These are phyloP conservation scores for Andricus quercusramuli DNA, from an alignment of 2,888 invertebrate species.

Conservation along the genomic window DNA sequence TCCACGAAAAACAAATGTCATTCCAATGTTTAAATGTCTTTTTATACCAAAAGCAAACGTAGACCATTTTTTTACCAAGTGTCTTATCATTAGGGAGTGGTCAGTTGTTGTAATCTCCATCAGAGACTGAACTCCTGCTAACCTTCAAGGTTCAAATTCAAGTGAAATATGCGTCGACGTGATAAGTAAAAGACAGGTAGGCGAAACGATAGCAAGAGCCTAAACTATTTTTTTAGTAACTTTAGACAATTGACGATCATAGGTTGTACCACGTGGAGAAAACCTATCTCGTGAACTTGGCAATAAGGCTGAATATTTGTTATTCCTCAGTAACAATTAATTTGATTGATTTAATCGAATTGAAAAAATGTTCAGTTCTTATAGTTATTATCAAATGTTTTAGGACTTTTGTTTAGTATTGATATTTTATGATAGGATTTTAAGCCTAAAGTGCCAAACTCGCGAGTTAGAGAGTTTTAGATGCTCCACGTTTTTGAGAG, in stretches of 20 bases:
- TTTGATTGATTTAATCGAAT: neutral
- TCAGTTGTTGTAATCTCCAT: slow-evolving; percentile 32
- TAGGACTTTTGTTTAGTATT: neutral
- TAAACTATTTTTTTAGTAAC: slow-evolving; percentile 58
- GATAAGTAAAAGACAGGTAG: slow-evolving; percentile 50
- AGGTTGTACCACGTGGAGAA: slow-evolving; percentile 46
- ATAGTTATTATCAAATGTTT: neutral
- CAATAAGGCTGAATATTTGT: slow-evolving; percentile 46
- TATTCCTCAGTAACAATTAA: neutral
- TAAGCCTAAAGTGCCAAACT: slow-evolving; percentile 24
- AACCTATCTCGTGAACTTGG: slow-evolving; percentile 47
- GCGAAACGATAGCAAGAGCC: slow-evolving; percentile 48
- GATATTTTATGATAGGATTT: neutral
- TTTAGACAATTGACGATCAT: slow-evolving; percentile 55
- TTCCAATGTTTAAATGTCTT: slow-evolving; percentile 74
- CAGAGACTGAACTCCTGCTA: slow-evolving; percentile 16
- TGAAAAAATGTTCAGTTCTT: neutral
- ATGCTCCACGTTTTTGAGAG: slow-evolving; percentile 27
- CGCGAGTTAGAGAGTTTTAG: slow-evolving; percentile 13
- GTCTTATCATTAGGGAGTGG: slow-evolving; percentile 62
- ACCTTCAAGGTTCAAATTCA: slow-evolving; percentile 26
- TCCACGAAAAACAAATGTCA: slow-evolving; percentile 64
- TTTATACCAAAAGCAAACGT: slow-evolving; percentile 72
- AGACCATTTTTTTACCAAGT: slow-evolving; percentile 72
- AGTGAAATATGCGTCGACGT: slow-evolving; percentile 22